Base-by-base conservation (phyloP, 1,140 invertebrate species). In the Diuraphis noxia region DNA sequence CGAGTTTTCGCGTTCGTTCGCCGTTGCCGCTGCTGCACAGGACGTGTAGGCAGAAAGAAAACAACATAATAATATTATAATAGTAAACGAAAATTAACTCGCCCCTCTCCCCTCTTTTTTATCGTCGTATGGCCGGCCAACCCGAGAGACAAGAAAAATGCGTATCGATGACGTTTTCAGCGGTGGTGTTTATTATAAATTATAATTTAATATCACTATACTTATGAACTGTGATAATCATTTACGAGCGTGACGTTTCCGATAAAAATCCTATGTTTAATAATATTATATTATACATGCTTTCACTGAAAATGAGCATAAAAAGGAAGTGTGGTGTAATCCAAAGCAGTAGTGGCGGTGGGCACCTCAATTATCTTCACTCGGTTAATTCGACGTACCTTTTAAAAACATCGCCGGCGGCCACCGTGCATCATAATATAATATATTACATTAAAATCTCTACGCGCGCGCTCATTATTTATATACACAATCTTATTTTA, bases 241-340 rank as follows among this genome's bases (percentile, higher is more conserved):
- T 91, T 81, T 82, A 52, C 72, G 89, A 91, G 89, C 89, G 89
- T 91, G 89, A 91, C 89, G 89, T 79, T 79, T 91, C 89, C 89
- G 89, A 91, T 91, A 82, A 82, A 91, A 91, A 91, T 77, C 46
- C 43, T 13, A 91, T n/a, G 89, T 79, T 79, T 91, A 91, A 82
- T 49, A 63, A 46, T 63, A 52, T 38, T 52, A 52, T 86, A 86
- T 49, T 52, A 52, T 88, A 86, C 23, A 81, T 52, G 49, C 89
- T 91, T 91, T 91, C 89, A 91, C 89, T 82, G 72, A 91, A 77
- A 91, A 91, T 91, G 89, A 91, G 89, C 89, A 91, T 79, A 81
- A 91, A 89, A 91, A 91, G 89, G 89, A 91, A 91, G 43, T 82
- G 89, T 91, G 89, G 89, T 91, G 89, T 91, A 91, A 91, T 91